phyloP scores from a whole-genome alignment of 2,797 vertebrate genomes.

The Thripadectes ignobilis region DNA sequence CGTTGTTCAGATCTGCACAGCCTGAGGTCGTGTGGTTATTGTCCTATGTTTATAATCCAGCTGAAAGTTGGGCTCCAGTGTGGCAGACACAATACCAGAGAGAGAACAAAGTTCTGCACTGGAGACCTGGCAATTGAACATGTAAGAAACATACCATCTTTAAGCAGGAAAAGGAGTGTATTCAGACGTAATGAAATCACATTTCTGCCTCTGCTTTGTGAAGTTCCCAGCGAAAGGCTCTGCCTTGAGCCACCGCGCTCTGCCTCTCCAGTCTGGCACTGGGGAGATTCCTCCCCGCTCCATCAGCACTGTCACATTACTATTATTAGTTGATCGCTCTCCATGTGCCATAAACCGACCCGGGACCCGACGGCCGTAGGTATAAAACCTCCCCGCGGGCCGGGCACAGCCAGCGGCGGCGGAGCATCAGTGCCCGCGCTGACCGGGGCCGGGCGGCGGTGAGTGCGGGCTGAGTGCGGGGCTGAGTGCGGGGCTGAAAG shows the following conservation, averaged over 20 bases:
- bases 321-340: constrained; percentile 54
- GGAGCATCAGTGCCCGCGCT: not conserved
- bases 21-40: rapidly evolving
- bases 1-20: not conserved
- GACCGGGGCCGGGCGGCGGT: not conserved
- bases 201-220: not conserved
- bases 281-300: not conserved
- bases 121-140: not conserved
- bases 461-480: not conserved
- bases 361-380: not conserved
- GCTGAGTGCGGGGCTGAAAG: no score
- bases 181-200: not conserved
- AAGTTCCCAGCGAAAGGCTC: not conserved
- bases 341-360: not conserved
- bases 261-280: not conserved
- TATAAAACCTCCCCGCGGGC: not conserved
- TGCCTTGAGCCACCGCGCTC: not conserved
- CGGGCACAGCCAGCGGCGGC: not conserved
- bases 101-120: not conserved
- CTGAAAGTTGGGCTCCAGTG: not conserved
- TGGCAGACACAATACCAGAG: not conserved
- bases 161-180: not conserved
- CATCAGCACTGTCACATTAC: constrained; percentile 23
- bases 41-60: not conserved
- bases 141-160: not conserved